A percentile compares a stretch with the other conserved stretches of the same genome.
These are phyloP conservation scores for Piaya cayana DNA, from an alignment of 2,113 vertebrate species.

Conservation along the genomic window DNA sequence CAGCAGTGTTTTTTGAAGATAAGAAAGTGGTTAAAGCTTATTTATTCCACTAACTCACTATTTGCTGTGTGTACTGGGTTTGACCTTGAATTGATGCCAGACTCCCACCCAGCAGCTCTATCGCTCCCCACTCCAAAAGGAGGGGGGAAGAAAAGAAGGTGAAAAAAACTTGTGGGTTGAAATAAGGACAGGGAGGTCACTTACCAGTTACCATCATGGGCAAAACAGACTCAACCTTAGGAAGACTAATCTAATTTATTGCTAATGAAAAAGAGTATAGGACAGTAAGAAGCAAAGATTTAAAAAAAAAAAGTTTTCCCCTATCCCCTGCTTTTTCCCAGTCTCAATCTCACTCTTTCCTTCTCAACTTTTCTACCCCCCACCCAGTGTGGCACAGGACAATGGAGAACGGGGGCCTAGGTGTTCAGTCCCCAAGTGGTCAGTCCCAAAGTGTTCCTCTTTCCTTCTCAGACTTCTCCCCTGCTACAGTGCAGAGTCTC, in stretches of 20 bases:
- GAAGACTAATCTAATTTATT: neutral
- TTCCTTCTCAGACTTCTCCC: neutral
- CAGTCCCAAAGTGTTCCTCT: neutral
- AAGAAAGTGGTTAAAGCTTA: neutral
- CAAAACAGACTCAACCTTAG: neutral
- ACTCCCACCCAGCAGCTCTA: neutral
- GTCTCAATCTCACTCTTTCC: neutral
- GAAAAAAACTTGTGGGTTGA: accelerated
- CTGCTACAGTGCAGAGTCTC: neutral
- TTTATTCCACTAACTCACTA: neutral
- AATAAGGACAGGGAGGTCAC: neutral
- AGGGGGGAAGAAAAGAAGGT: neutral
- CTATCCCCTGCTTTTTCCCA: neutral
- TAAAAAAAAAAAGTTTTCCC: neutral
- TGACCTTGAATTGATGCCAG: neutral
- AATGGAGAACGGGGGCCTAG: accelerated
- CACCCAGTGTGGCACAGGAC: too few species aligned
- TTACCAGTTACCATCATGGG: neutral
- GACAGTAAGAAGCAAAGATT: neutral
- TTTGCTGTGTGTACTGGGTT: neutral
- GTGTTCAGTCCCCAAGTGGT: neutral
- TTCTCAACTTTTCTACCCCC: neutral
- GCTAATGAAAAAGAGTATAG: neutral
- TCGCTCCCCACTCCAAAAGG: neutral
- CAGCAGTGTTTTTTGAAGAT: neutral